phyloP scores from a whole-genome alignment of 2,113 vertebrate genomes.

The Physeter macrocephalus region DNA sequence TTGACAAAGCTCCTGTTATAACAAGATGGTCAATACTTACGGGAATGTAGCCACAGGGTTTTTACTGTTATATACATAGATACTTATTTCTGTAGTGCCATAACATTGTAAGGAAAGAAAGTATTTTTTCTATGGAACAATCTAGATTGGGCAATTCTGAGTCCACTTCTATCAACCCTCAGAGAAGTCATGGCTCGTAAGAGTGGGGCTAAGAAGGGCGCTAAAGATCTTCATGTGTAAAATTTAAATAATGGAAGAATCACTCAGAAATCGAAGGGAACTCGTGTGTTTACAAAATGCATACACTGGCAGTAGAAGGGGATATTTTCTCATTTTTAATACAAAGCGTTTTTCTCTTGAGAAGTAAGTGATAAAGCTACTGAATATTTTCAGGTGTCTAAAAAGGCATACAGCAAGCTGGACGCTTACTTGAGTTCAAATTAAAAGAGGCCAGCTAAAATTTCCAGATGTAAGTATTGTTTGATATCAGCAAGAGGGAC shows the following conservation, averaged over 20 bases:
- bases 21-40: not conserved
- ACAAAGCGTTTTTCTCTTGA: constrained; percentile 21
- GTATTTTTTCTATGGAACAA: not conserved
- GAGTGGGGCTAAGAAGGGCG: not conserved
- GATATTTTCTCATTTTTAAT: constrained; percentile 30
- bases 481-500: not conserved
- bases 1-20: not conserved
- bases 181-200: not conserved
- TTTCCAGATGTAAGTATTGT: not conserved
- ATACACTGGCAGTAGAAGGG: not conserved
- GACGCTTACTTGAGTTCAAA: not conserved
- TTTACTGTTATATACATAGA: not conserved
- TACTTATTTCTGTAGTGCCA: not conserved
- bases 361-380: constrained; percentile 8
- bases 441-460: not conserved
- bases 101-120: not conserved
- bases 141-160: not conserved
- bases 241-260: constrained; percentile 46
- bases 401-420: not conserved
- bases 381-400: not conserved
- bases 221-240: constrained; percentile 7
- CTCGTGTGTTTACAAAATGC: constrained; percentile 29
- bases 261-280: not conserved
- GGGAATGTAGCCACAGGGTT: not conserved
- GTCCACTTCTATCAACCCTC: not conserved